Evolutionary conservation across 2,888 invertebrate species (phyloP).

Genomic region (Cheiracanthium punctorium): DNA sequence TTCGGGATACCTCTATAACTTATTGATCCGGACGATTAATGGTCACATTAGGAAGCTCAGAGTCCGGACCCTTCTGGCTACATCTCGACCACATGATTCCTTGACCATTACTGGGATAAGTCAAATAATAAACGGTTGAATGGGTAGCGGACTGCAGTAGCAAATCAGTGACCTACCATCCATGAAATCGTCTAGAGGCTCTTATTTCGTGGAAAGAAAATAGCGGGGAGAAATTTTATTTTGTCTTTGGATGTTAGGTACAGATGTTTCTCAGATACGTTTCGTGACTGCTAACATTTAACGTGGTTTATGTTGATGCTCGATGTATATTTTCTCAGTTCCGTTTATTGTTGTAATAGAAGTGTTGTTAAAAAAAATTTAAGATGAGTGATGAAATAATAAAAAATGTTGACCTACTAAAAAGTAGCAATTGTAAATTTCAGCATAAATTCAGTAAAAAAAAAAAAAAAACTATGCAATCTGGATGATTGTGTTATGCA

Average conservation of each 20-base stretch:
- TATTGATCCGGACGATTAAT: not conserved
- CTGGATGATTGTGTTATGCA: too few species aligned
- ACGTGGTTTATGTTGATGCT: too few species aligned
- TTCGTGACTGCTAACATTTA: not conserved
- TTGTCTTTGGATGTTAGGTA: not conserved
- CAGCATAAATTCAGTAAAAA: too few species aligned
- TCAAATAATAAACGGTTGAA: not conserved
- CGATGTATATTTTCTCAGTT: too few species aligned
- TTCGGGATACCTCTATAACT: not conserved
- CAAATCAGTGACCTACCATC: not conserved
- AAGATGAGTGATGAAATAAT: too few species aligned
- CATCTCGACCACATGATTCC: not conserved
- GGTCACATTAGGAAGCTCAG: not conserved
- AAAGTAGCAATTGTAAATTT: too few species aligned
- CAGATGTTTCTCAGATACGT: not conserved
- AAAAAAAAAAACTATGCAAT: too few species aligned
- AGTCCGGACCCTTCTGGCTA: not conserved
- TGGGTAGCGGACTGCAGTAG: not conserved
- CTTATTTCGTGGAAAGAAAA: not conserved
- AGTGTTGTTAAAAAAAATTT: too few species aligned
- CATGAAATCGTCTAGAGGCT: constrained; percentile 3
- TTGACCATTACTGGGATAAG: not conserved
- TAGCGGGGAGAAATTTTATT: not conserved
- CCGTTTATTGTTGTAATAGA: too few species aligned
- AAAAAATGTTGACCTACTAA: too few species aligned